phyloP scores from a whole-genome alignment of 1,140 invertebrate genomes.

The Gerris buenoi region DNA sequence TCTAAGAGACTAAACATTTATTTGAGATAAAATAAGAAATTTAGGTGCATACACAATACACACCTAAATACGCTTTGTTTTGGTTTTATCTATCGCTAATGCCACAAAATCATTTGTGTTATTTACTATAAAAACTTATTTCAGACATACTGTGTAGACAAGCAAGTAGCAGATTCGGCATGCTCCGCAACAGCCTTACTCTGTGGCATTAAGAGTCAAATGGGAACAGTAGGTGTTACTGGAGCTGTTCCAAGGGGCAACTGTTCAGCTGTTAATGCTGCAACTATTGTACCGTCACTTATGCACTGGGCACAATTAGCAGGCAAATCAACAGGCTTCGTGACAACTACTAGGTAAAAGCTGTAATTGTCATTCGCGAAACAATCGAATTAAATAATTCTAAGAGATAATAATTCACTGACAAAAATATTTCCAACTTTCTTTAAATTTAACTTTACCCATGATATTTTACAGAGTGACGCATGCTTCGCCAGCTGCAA shows the following conservation, averaged over 20 bases:
- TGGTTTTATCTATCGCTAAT: too few relatives aligned
- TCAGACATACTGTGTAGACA: constrained; percentile 69
- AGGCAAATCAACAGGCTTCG: constrained; percentile 49
- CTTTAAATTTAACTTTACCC: neutral
- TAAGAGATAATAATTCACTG: too few relatives aligned
- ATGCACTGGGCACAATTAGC: constrained; percentile 52
- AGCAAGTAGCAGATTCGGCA: constrained; percentile 66
- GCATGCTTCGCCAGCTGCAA: neutral
- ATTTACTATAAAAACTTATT: constrained; percentile 31
- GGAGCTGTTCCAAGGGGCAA: constrained; percentile 41
- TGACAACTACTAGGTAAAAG: neutral
- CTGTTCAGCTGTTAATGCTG: constrained; percentile 39
- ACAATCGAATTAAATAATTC: too few relatives aligned
- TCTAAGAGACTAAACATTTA: too few relatives aligned
- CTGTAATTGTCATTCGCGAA: too few relatives aligned
- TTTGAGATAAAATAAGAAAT: too few relatives aligned
- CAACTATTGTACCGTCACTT: constrained; percentile 36
- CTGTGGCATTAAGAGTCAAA: constrained; percentile 69
- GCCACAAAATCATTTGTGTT: too few relatives aligned
- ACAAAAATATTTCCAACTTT: too few relatives aligned
- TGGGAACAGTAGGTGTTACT: constrained; percentile 53
- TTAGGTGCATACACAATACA: neutral
- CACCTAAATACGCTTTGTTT: too few relatives aligned
- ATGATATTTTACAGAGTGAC: neutral
- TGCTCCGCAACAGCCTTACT: constrained; percentile 69